Evolutionary conservation across 2,797 vertebrate genomes (phyloP).

Genomic region (Sebastes miniatus): DNA sequence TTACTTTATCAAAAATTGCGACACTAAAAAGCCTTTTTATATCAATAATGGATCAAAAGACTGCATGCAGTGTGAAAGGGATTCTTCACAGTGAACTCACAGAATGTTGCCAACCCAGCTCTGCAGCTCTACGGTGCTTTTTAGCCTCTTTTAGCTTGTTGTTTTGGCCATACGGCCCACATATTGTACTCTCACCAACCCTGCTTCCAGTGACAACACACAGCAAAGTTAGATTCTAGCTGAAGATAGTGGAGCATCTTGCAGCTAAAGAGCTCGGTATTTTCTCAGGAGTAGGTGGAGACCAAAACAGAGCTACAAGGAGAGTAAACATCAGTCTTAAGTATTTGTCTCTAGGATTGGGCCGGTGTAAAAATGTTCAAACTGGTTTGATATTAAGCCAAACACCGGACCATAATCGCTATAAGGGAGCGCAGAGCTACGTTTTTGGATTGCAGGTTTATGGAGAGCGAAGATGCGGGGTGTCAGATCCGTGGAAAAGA

Average conservation of each 20-base stretch:
- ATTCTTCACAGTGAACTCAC: neutral
- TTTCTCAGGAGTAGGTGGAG: neutral
- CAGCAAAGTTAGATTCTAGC: neutral
- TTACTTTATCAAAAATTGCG: neutral
- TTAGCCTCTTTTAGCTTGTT: neutral
- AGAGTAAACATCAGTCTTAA: neutral
- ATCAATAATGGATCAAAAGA: neutral
- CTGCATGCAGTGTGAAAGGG: neutral
- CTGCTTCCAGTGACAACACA: neutral
- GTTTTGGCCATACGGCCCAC: neutral
- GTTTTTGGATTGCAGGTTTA: too few relatives aligned
- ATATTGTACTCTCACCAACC: neutral
- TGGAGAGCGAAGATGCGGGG: too few relatives aligned
- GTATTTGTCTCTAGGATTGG: too few relatives aligned
- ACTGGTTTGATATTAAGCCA: too few relatives aligned
- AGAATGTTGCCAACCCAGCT: neutral
- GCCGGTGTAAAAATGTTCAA: too few relatives aligned
- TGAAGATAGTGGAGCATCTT: neutral
- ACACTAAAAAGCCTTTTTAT: neutral
- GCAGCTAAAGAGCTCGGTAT: neutral
- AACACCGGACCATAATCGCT: too few relatives aligned
- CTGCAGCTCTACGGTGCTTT: neutral
- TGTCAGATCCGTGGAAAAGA: too few relatives aligned
- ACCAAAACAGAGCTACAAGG: neutral
- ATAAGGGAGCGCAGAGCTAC: accelerated